Percentiles rank a stretch among this genome's conserved stretches.
Conservation (phyloP, 2,113 vertebrate species). For the Gasterosteus nipponicus region DNA sequence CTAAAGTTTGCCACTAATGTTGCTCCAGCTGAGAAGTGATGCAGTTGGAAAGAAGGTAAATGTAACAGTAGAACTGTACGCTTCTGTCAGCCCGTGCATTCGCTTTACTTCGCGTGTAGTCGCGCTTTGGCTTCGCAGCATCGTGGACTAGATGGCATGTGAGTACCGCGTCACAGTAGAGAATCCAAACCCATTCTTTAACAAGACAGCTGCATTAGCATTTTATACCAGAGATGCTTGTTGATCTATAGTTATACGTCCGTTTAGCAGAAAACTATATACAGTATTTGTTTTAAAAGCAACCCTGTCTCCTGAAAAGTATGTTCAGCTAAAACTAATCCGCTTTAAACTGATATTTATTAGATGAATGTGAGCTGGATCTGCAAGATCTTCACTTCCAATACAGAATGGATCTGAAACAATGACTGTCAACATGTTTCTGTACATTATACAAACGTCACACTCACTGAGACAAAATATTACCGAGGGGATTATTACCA, state of each 20-base stretch:
- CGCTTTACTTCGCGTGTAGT: too few relatives aligned
- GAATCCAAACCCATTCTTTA: slow-evolving; percentile 19
- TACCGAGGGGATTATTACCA: not conserved
- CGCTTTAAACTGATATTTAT: not conserved
- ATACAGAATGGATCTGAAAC: not conserved
- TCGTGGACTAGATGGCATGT: not conserved
- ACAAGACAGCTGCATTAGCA: slow-evolving; percentile 1
- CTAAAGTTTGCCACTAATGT: too few relatives aligned
- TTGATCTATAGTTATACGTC: not conserved
- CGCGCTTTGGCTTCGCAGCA: not conserved
- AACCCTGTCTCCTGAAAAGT: slow-evolving; percentile 22
- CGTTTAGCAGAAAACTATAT: slow-evolving; percentile 6
- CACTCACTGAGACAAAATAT: not conserved
- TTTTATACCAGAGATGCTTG: slow-evolving; percentile 7
- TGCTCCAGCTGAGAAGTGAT: not conserved
- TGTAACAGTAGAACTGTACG: not conserved
- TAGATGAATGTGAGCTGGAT: not conserved
- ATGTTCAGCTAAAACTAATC: not conserved
- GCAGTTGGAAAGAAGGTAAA: not conserved
- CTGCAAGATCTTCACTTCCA: not conserved
- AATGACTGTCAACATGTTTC: not conserved
- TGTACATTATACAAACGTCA: not conserved
- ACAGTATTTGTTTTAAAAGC: slow-evolving; percentile 28
- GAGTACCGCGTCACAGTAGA: not conserved
- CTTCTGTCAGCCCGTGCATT: not conserved